Evolutionary conservation across 2,797 vertebrate genomes (phyloP).

Genomic region (Sebastes dallii): DNA sequence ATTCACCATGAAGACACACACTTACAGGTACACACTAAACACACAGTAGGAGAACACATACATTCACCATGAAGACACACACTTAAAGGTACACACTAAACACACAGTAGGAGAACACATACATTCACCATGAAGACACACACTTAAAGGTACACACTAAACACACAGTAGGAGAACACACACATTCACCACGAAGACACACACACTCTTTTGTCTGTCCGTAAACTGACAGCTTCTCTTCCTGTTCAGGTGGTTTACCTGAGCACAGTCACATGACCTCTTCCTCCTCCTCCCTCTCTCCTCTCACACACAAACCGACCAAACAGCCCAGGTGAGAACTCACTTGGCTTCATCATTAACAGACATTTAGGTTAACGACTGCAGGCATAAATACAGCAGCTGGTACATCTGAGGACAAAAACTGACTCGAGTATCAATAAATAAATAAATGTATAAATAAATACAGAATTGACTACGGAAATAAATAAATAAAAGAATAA

Average conservation of each 20-base stretch:
- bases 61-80: neutral
- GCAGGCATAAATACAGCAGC: neutral
- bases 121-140: neutral
- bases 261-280: constrained; percentile 38
- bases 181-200: neutral
- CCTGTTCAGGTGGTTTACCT: constrained; percentile 38
- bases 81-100: neutral
- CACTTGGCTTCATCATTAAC: constrained; percentile 4
- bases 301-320: constrained; percentile 27
- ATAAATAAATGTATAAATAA: neutral
- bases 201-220: neutral
- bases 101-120: neutral
- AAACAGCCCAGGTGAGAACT: constrained; percentile 48
- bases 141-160: too few relatives aligned
- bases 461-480: neutral
- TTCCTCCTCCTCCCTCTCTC: constrained; percentile 9
- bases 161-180: too few relatives aligned
- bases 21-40: neutral
- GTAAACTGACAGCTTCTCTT: neutral
- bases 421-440: neutral
- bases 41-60: neutral
- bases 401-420: too few relatives aligned
- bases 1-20: neutral
- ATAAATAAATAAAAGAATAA: neutral
- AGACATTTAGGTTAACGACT: neutral